Percentiles rank a stretch among this genome's conserved stretches.
phyloP scores from a whole-genome alignment of 2,888 invertebrate species.

The Euproctis similis region DNA sequence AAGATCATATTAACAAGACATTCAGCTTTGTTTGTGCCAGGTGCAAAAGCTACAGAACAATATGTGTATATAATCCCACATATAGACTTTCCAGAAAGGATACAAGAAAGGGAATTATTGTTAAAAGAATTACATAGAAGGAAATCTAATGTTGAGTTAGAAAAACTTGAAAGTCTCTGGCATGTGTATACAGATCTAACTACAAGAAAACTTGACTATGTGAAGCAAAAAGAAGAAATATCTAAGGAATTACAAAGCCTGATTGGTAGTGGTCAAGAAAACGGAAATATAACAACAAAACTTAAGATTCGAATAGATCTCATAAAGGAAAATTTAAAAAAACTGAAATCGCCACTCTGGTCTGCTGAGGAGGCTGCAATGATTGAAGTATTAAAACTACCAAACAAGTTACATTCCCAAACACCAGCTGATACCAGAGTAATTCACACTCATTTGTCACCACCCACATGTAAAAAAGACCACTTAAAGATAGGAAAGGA shows the following conservation, averaged over 20 bases:
- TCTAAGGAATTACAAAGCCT: constrained; percentile 63
- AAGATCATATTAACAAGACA: constrained; percentile 31
- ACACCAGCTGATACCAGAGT: constrained; percentile 73
- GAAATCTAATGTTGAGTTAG: constrained; percentile 68
- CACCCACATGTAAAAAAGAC: constrained; percentile 45
- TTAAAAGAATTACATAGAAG: constrained; percentile 74
- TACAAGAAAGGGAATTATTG: constrained; percentile 66
- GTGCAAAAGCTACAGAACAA: constrained; percentile 80
- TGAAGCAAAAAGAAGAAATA: constrained; percentile 67
- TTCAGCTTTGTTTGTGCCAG: constrained; percentile 81
- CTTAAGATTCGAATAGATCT: constrained; percentile 73
- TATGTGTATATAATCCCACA: constrained; percentile 81
- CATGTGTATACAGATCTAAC: constrained; percentile 75
- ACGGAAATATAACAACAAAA: constrained; percentile 61
- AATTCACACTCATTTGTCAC: constrained; percentile 36
- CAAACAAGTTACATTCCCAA: constrained; percentile 79
- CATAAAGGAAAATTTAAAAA: constrained; percentile 79
- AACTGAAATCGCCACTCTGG: constrained; percentile 78
- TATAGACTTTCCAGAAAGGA: constrained; percentile 77
- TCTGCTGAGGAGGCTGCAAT: constrained; percentile 83
- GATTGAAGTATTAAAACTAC: constrained; percentile 78
- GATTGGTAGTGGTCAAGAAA: constrained; percentile 42
- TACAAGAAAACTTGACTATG: constrained; percentile 65
- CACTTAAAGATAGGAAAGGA: constrained; percentile 75
- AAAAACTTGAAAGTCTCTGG: constrained; percentile 77